Evolutionary conservation across 1,140 invertebrate species (phyloP).

Genomic region (Trigoniulus corallinus): DNA sequence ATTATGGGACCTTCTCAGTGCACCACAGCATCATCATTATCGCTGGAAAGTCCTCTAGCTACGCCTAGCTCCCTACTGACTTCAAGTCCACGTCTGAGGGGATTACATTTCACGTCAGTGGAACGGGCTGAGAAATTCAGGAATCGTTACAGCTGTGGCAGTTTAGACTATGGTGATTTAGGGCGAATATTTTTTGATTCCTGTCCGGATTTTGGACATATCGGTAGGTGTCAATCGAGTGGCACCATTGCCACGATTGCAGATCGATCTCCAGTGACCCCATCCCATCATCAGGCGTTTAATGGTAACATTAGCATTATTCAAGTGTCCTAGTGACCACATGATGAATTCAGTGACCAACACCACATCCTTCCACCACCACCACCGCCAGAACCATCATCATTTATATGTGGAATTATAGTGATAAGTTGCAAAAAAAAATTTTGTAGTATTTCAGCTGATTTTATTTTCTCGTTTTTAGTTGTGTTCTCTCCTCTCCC

Average conservation of each 20-base stretch:
- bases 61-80: not conserved
- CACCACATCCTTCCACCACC: no score
- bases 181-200: constrained; percentile 2
- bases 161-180: constrained; percentile 10
- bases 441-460: no score
- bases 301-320: constrained; percentile 12
- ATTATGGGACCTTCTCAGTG: constrained; percentile 6
- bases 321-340: constrained; percentile 12
- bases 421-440: no score
- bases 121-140: constrained; percentile 4
- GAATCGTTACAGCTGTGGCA: constrained; percentile 14
- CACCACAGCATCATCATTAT: not conserved
- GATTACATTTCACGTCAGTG: not conserved
- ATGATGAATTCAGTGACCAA: no score
- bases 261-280: not conserved
- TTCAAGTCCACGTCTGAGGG: not conserved
- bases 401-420: no score
- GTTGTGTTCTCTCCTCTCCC: no score
- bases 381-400: no score
- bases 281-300: constrained; percentile 6
- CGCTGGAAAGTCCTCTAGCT: not conserved
- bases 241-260: not conserved
- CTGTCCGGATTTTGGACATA: constrained; percentile 8
- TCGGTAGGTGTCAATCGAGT: not conserved
- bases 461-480: no score